phyloP scores from a whole-genome alignment of 1,140 invertebrate species.

The Coboldia fuscipes region DNA sequence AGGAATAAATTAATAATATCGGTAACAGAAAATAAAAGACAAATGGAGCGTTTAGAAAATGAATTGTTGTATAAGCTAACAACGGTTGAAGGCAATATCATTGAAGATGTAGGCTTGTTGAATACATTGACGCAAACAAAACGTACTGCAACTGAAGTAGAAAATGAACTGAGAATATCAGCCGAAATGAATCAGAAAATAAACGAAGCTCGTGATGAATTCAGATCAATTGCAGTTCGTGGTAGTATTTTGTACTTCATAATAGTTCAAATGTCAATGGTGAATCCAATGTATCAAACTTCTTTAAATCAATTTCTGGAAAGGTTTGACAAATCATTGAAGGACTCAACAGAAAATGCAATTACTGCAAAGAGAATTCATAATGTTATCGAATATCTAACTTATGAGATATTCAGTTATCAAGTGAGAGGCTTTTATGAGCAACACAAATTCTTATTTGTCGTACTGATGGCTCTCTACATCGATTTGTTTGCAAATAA shows the following conservation, averaged over 20 bases:
- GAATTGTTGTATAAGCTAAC: slow-evolving; percentile 71
- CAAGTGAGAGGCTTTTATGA: slow-evolving; percentile 62
- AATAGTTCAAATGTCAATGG: slow-evolving; percentile 74
- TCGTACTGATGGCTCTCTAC: slow-evolving; percentile 56
- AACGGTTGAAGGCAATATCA: slow-evolving; percentile 65
- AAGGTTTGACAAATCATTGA: slow-evolving; percentile 70
- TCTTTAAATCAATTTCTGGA: slow-evolving; percentile 74
- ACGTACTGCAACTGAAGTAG: slow-evolving; percentile 62
- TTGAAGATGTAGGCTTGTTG: slow-evolving; percentile 83
- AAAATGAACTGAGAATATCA: slow-evolving; percentile 59
- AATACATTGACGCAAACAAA: slow-evolving; percentile 69
- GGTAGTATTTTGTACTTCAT: slow-evolving; percentile 84
- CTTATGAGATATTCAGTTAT: slow-evolving; percentile 40
- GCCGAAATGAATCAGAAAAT: slow-evolving; percentile 77
- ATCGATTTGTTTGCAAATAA: slow-evolving; percentile 52
- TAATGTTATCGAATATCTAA: slow-evolving; percentile 61
- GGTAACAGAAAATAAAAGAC: slow-evolving; percentile 66
- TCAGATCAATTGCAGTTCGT: slow-evolving; percentile 67
- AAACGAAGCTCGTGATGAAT: slow-evolving; percentile 73
- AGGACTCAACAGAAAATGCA: slow-evolving; percentile 46
- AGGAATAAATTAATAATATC: slow-evolving; percentile 64
- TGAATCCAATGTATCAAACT: slow-evolving; percentile 87
- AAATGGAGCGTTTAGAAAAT: slow-evolving; percentile 75
- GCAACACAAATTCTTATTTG: slow-evolving; percentile 66
- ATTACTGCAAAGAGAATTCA: slow-evolving; percentile 47